These are phyloP conservation scores for Leptoteleia sp. DNA, from an alignment of 1,140 invertebrate species.

Conservation along the genomic window DNA sequence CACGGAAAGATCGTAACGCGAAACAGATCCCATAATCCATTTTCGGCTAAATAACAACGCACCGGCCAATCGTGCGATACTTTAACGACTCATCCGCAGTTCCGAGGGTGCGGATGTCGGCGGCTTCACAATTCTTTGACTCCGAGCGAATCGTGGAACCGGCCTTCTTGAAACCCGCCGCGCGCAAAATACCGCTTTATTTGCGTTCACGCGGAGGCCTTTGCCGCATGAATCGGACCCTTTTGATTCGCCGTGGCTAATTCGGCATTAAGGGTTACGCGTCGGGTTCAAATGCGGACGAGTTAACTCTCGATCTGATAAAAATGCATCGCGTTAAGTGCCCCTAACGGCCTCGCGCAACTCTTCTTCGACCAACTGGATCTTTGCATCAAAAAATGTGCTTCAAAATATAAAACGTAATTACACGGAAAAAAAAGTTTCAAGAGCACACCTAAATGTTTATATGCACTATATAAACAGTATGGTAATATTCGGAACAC, in stretches of 20 bases:
- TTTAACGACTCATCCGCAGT: constrained; percentile 63
- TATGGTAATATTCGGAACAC: no score
- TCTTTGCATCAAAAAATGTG: no score
- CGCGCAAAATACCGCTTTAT: constrained; percentile 7
- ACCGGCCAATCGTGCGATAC: constrained; percentile 55
- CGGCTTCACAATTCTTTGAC: constrained; percentile 42
- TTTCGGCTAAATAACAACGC: constrained; percentile 59
- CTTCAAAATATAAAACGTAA: no score
- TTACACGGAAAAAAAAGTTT: no score
- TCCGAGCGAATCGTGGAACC: constrained; percentile 44
- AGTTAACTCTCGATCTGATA: constrained; percentile 43
- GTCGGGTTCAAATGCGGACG: constrained; percentile 6
- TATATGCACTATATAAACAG: no score
- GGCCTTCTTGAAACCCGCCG: constrained; percentile 45
- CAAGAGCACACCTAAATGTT: no score
- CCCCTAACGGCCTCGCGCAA: constrained; percentile 29
- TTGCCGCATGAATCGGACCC: constrained; percentile 32
- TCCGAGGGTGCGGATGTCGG: constrained; percentile 52
- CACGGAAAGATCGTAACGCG: constrained; percentile 66
- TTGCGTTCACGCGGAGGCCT: constrained; percentile 11
- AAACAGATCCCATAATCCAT: constrained; percentile 65
- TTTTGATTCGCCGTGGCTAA: constrained; percentile 57
- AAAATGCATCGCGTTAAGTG: constrained; percentile 26
- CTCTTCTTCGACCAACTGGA: constrained; percentile 31
- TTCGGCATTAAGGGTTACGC: constrained; percentile 40